phyloP scores from a whole-genome alignment of 2,888 invertebrate genomes.

The Cheilosia vulpina region DNA sequence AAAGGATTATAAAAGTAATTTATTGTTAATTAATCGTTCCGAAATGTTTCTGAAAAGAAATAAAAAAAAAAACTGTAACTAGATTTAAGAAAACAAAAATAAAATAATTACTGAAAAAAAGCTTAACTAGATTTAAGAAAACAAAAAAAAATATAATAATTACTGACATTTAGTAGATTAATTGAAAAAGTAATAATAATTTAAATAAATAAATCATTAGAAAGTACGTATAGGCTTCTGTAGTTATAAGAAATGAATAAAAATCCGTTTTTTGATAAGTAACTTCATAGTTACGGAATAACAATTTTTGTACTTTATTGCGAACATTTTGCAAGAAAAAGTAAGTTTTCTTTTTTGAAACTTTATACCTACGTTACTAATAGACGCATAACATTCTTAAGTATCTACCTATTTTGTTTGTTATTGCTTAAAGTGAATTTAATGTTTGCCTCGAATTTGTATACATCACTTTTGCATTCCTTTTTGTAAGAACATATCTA shows the following conservation, averaged over 20 bases:
- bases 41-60: slow-evolving; percentile 40
- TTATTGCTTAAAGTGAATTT: neutral
- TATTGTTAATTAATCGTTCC: slow-evolving; percentile 54
- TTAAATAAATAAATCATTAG: slow-evolving; percentile 54
- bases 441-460: slow-evolving; percentile 30
- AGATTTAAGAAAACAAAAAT: too few species aligned
- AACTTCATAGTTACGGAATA: slow-evolving; percentile 56
- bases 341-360: slow-evolving; percentile 33
- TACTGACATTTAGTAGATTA: slow-evolving; percentile 27
- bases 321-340: slow-evolving; percentile 61
- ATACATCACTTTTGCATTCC: slow-evolving; percentile 18
- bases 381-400: neutral
- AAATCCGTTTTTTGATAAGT: slow-evolving; percentile 64
- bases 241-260: slow-evolving; percentile 45
- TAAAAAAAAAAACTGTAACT: slow-evolving; percentile 17
- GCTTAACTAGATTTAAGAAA: too few species aligned
- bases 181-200: slow-evolving; percentile 10
- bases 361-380: neutral
- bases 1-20: slow-evolving; percentile 23
- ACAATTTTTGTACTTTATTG: slow-evolving; percentile 72
- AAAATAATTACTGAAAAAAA: slow-evolving; percentile 6
- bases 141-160: slow-evolving; percentile 4
- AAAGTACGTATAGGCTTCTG: slow-evolving; percentile 62
- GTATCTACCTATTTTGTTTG: neutral
- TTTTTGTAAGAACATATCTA: slow-evolving; percentile 14